phyloP scores from a whole-genome alignment of 2,797 vertebrate species.

The Rhinophrynus dorsalis region DNA sequence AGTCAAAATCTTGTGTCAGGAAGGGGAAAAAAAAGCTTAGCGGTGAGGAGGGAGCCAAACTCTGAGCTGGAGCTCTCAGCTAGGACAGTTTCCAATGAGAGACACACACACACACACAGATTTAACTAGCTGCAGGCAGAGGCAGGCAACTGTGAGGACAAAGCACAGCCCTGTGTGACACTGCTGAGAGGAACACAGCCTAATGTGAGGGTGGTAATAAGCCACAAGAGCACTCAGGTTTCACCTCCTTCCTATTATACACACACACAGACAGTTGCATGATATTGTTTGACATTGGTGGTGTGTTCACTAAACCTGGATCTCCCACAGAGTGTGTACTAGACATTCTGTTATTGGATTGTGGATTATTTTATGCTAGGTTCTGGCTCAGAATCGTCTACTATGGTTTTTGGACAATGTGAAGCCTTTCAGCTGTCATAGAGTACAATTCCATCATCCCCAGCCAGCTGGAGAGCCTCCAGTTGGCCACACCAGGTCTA shows the following conservation, averaged over 20 bases:
- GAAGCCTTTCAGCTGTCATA: too few relatives aligned
- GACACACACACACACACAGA: neutral
- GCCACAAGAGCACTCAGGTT: conserved; percentile 26
- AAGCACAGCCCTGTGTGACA: neutral
- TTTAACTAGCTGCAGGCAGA: too few relatives aligned
- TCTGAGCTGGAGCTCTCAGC: neutral
- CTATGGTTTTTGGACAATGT: too few relatives aligned
- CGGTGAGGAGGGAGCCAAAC: conserved; percentile 8
- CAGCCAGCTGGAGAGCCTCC: too few relatives aligned
- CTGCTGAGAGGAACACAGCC: neutral
- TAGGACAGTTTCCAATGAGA: neutral
- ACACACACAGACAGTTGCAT: conserved; percentile 7
- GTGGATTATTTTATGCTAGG: too few relatives aligned
- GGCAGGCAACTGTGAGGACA: conserved; percentile 23
- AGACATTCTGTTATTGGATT: too few relatives aligned
- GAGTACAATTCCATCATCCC: too few relatives aligned
- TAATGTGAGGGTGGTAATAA: conserved; percentile 15
- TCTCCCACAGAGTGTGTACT: too few relatives aligned
- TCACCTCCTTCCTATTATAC: conserved; percentile 15
- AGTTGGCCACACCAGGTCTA: too few relatives aligned
- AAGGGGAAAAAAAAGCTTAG: neutral
- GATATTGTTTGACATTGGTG: neutral
- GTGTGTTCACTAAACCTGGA: neutral
- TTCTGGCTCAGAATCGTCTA: too few relatives aligned
- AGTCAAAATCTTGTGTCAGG: conserved; percentile 20